A percentile compares a stretch with the other conserved stretches of the same genome.
Conservation (phyloP, 1,140 invertebrate genomes). For the Caenorhabditis inopinata region DNA sequence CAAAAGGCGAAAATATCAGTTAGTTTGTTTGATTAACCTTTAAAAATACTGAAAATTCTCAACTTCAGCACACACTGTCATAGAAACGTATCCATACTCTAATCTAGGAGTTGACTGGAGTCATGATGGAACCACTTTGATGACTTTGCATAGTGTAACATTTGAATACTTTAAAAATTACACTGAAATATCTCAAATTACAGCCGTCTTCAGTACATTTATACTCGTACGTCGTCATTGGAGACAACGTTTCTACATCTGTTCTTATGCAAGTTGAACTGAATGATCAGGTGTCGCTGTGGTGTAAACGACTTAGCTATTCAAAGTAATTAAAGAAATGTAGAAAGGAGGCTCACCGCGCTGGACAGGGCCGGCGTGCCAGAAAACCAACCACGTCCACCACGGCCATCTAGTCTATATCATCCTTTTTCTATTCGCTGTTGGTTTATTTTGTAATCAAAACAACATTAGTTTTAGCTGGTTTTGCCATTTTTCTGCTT, state of each 20-base stretch:
- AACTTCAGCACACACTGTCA: background rate
- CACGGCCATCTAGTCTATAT: no score
- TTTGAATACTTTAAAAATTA: background rate
- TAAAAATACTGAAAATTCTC: no score
- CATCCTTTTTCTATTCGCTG: no score
- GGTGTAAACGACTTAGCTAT: background rate
- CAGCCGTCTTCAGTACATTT: background rate
- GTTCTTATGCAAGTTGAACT: background rate
- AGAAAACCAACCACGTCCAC: no score
- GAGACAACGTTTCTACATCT: background rate
- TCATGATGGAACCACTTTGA: background rate
- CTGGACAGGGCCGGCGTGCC: no score
- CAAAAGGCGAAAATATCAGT: background rate
- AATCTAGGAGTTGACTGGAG: slow-evolving; percentile 10
- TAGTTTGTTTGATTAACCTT: background rate
- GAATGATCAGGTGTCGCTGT: background rate
- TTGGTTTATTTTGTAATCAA: no score
- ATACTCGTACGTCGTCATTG: background rate
- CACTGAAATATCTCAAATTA: background rate
- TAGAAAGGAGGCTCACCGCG: no score
- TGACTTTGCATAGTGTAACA: background rate
- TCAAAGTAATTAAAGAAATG: background rate
- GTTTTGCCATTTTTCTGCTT: no score
- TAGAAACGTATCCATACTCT: background rate
- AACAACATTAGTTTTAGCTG: no score